phyloP scores from a whole-genome alignment of 2,888 invertebrate genomes.

The Campaea margaritaria region DNA sequence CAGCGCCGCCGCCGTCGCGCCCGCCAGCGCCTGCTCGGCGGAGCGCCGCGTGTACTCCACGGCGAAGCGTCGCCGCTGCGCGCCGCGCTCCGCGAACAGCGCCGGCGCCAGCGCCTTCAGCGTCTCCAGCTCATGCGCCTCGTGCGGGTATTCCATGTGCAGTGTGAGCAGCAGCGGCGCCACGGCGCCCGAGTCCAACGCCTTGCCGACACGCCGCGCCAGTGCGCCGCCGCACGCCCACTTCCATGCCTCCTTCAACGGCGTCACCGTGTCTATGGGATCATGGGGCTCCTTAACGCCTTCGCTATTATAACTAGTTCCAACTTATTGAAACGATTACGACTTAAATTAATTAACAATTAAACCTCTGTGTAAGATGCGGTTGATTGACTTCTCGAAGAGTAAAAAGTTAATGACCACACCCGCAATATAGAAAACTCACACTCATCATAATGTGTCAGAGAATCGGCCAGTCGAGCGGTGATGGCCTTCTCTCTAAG shows the following conservation, averaged over 20 bases:
- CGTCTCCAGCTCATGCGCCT: constrained; percentile 78
- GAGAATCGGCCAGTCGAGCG: constrained; percentile 83
- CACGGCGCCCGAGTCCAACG: constrained; percentile 83
- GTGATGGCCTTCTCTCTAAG: constrained; percentile 88
- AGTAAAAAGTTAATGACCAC: too few species aligned
- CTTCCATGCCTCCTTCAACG: constrained; percentile 93
- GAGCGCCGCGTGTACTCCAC: constrained; percentile 85
- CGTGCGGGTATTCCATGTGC: constrained; percentile 85
- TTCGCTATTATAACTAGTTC: not conserved
- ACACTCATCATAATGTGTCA: constrained; percentile 78
- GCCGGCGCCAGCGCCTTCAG: constrained; percentile 88
- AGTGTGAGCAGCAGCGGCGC: constrained; percentile 87
- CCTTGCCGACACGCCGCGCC: constrained; percentile 15
- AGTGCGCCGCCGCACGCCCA: constrained; percentile 61
- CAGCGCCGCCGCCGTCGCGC: constrained; percentile 67
- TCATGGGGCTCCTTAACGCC: not conserved
- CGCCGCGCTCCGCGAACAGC: constrained; percentile 61
- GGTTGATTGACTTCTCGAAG: too few species aligned
- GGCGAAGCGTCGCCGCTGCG: constrained; percentile 59
- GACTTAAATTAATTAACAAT: too few species aligned
- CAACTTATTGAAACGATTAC: too few species aligned
- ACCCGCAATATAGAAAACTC: constrained; percentile 39
- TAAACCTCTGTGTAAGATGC: too few species aligned
- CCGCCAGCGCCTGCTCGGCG: constrained; percentile 84
- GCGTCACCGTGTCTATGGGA: constrained; percentile 68